Percentiles rank a stretch among this genome's conserved stretches.
phyloP scores from a whole-genome alignment of 2,797 vertebrate species.

The Syncerus caffer region DNA sequence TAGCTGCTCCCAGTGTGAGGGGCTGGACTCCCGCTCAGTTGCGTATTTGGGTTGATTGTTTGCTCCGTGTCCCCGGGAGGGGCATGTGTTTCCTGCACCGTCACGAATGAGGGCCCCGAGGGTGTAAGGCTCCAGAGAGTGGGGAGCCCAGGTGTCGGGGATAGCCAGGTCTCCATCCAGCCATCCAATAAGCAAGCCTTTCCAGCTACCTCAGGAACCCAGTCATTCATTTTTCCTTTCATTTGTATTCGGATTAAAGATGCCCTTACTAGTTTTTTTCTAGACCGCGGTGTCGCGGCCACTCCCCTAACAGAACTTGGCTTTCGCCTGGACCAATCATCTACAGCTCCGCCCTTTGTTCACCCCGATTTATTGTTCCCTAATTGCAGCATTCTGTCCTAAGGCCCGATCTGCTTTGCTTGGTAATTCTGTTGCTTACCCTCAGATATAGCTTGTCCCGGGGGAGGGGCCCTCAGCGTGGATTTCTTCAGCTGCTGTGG shows the following conservation, averaged over 20 bases:
- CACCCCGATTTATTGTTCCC: not conserved
- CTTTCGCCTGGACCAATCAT: fast-evolving
- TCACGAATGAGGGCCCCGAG: not conserved
- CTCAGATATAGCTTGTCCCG: not conserved
- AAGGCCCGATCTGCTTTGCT: constrained; percentile 40
- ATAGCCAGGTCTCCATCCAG: not conserved
- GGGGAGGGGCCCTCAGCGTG: not conserved
- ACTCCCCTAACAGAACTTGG: not conserved
- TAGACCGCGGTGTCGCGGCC: not conserved
- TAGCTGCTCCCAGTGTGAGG: not conserved
- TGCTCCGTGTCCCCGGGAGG: not conserved
- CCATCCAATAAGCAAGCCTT: not conserved
- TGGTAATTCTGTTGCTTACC: constrained; percentile 9
- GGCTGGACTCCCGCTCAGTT: not conserved
- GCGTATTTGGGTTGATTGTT: not conserved
- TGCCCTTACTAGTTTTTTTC: not conserved
- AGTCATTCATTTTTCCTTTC: not conserved
- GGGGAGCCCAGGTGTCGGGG: not conserved
- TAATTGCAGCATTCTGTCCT: not conserved
- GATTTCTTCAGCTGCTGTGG: not conserved
- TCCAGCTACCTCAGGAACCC: not conserved
- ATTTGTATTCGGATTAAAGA: not conserved
- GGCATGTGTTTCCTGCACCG: not conserved
- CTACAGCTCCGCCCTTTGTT: not conserved
- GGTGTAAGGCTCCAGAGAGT: not conserved